These are phyloP conservation scores for Chloroceryle aenea DNA, from an alignment of 2,113 vertebrate species.

Conservation along the genomic window DNA sequence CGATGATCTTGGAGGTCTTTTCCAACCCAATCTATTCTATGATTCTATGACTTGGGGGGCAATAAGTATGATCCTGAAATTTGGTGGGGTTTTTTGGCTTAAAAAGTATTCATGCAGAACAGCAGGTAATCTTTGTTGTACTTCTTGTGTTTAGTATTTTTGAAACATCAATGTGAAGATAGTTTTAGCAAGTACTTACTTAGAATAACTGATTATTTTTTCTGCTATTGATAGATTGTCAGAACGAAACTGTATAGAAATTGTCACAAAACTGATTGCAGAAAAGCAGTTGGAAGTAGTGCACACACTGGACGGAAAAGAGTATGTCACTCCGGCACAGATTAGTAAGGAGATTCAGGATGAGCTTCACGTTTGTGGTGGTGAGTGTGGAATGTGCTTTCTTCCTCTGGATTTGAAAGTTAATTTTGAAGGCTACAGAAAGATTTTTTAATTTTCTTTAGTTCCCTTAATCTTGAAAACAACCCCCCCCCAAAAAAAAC, in stretches of 20 bases:
- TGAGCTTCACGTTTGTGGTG: constrained; percentile 90
- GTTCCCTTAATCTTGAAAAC: background rate
- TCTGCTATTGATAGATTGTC: constrained; percentile 81
- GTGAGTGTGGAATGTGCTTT: constrained; percentile 72
- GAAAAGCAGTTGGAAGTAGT: constrained; percentile 96
- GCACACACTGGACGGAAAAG: constrained; percentile 95
- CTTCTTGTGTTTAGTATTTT: background rate
- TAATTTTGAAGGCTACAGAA: background rate
- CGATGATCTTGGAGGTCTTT: too few species aligned
- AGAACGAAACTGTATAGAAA: constrained; percentile 96
- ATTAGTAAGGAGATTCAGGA: constrained; percentile 91
- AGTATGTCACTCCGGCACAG: constrained; percentile 93
- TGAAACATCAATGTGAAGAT: background rate
- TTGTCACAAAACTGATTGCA: constrained; percentile 88
- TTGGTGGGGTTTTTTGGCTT: background rate
- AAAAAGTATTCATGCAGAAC: background rate
- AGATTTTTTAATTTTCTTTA: background rate
- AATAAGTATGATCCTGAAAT: too few species aligned
- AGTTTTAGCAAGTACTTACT: background rate
- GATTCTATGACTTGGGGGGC: too few species aligned
- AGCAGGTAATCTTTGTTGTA: fast-evolving
- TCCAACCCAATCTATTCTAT: too few species aligned
- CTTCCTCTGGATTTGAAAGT: background rate
- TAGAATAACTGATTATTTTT: background rate
- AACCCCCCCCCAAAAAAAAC: too few species aligned